A percentile compares a stretch with the other conserved stretches of the same genome.
Conservation (phyloP, 2,888 invertebrate genomes). For the Ormyrus pomaceus region DNA sequence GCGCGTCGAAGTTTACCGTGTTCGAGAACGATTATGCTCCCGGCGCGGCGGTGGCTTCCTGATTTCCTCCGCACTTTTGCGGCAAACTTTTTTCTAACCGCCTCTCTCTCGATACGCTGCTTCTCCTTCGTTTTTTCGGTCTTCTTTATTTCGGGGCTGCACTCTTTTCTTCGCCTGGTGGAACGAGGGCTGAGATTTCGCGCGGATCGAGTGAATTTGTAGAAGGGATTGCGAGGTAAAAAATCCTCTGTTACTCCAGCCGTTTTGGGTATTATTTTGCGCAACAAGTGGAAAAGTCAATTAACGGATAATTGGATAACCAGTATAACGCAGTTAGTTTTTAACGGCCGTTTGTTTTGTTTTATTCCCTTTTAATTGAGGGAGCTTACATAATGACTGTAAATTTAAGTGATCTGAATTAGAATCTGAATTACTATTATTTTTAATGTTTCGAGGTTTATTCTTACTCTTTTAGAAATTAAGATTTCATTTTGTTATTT, state of each 20-base stretch:
- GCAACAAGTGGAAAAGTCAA: slow-evolving; percentile 50
- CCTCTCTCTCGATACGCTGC: background rate
- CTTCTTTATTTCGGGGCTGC: background rate
- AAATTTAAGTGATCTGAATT: too few relatives aligned
- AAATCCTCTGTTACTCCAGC: background rate
- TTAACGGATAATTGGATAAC: slow-evolving; percentile 43
- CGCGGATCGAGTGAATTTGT: background rate
- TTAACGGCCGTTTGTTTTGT: slow-evolving; percentile 20
- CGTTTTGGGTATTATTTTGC: slow-evolving; percentile 16
- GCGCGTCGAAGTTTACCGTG: slow-evolving; percentile 26
- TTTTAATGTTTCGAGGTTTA: too few relatives aligned
- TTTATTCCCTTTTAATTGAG: slow-evolving; percentile 6
- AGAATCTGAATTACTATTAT: too few relatives aligned
- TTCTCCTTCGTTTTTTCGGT: background rate
- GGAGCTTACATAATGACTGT: too few relatives aligned
- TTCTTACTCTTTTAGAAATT: too few relatives aligned
- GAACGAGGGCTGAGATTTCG: too few relatives aligned
- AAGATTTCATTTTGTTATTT: too few relatives aligned
- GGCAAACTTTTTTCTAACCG: background rate
- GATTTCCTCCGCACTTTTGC: background rate
- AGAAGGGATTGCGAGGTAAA: background rate
- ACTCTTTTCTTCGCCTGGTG: background rate
- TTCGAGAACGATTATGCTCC: background rate
- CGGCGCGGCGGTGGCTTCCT: background rate
- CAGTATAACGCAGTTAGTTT: slow-evolving; percentile 16